Evolutionary conservation across 2,113 vertebrate genomes (phyloP).

Genomic region (Ibidorhyncha struthersii): DNA sequence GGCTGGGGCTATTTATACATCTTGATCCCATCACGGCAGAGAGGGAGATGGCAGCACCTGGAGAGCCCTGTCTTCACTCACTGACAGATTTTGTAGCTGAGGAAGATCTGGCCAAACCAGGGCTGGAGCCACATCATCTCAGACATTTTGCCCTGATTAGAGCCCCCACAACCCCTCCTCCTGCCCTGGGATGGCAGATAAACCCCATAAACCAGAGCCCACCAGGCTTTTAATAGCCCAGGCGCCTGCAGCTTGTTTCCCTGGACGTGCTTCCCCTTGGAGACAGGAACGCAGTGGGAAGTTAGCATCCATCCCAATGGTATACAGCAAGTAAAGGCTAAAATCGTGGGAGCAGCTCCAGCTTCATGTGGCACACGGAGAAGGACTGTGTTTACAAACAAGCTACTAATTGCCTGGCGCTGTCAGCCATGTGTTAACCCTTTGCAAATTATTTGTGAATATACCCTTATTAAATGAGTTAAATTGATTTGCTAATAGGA

Average conservation of each 20-base stretch:
- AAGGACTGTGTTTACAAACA: background rate
- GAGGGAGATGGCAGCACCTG: background rate
- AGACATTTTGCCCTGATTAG: background rate
- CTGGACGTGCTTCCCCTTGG: background rate
- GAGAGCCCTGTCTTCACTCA: background rate
- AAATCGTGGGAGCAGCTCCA: background rate
- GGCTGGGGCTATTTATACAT: background rate
- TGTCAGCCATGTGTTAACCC: background rate
- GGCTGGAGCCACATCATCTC: rapidly evolving
- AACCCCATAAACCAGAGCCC: background rate
- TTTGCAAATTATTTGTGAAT: background rate
- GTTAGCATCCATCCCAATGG: rapidly evolving
- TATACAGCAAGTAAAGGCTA: background rate
- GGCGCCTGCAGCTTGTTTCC: background rate
- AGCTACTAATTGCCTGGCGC: background rate
- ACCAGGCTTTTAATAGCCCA: background rate
- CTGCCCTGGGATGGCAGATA: background rate
- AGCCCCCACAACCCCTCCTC: background rate
- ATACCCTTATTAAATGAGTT: background rate
- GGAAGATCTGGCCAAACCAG: background rate
- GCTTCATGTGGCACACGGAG: rapidly evolving
- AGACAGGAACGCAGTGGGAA: rapidly evolving
- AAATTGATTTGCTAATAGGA: background rate
- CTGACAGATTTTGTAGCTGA: background rate
- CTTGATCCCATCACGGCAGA: rapidly evolving